Base-by-base conservation (phyloP, 2,797 vertebrate genomes). In the Phylloscopus collybita region DNA sequence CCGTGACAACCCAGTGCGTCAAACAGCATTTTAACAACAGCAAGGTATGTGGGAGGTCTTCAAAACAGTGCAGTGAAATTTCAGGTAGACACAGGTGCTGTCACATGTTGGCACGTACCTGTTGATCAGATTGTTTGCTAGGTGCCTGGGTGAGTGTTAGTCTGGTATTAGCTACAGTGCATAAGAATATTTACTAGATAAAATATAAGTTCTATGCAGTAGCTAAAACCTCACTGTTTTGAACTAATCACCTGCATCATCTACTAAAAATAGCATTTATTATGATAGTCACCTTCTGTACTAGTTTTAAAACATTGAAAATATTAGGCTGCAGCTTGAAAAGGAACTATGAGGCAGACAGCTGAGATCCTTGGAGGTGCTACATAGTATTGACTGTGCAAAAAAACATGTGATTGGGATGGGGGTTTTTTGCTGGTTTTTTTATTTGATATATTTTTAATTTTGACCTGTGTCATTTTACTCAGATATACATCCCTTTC, bases 31-130 rank as follows among this genome's bases (percentile, higher is more conserved):
- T 87, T 59, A 64, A 3, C 38, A 78, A 3, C 40, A 19, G 25
- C 45, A 71, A 62, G 10, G 36, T 34, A 21, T 3, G 1, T 0
- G 0, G 6, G 9, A 38, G 29, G 47, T 80, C 60, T 75, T 85
- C 16, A 2, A 23, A 89, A 54, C 7, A 10, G 4, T 40, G 54
- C 34, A 17, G 44, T 15, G 29, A 50, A 38, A 32, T 47, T 20
- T 42, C 75, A 45, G 32, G 59, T 42, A 8, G n/a, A 27, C 9
- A 11, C 23, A 62, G 70, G 50, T 34, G 34, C 70, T 72, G 10
- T 50, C 42, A 16, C 21, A 4, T 0, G 2, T 8, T 51, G n/a
- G 38, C 61, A 8, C 0, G 0, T 60, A 29, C 34, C 29, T 38
- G 1, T 53, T 38, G 13, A 16, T 64, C 21, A n/a, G 65, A 34